These are phyloP conservation scores for Corapipo altera DNA, from an alignment of 2,113 vertebrate species.

Conservation along the genomic window DNA sequence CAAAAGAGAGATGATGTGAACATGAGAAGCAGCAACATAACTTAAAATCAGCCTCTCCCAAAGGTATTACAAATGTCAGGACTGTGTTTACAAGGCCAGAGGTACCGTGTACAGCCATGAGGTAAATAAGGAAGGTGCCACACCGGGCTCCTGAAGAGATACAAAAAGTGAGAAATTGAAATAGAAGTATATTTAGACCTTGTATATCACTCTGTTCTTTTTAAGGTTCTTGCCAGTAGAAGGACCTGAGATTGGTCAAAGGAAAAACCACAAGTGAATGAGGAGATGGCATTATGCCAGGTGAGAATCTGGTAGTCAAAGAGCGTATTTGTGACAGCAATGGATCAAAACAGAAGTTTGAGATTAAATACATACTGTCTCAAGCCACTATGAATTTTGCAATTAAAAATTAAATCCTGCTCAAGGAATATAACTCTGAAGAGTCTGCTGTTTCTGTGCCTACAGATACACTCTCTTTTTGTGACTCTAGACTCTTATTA, in stretches of 20 bases:
- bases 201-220: neutral
- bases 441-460: neutral
- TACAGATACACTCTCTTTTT: neutral
- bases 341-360: neutral
- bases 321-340: neutral
- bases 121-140: neutral
- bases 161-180: neutral
- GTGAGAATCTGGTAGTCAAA: neutral
- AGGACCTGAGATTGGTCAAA: neutral
- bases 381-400: neutral
- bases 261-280: neutral
- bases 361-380: neutral
- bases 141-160: neutral
- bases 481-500: fast-evolving
- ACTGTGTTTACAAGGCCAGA: neutral
- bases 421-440: neutral
- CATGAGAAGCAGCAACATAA: neutral
- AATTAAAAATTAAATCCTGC: neutral
- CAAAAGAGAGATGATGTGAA: neutral
- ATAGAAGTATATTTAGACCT: neutral
- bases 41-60: neutral
- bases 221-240: neutral
- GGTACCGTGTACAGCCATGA: neutral
- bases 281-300: neutral
- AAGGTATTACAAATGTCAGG: neutral